Evolutionary conservation across 2,113 vertebrate genomes (phyloP).

Genomic region (Canis aureus): DNA sequence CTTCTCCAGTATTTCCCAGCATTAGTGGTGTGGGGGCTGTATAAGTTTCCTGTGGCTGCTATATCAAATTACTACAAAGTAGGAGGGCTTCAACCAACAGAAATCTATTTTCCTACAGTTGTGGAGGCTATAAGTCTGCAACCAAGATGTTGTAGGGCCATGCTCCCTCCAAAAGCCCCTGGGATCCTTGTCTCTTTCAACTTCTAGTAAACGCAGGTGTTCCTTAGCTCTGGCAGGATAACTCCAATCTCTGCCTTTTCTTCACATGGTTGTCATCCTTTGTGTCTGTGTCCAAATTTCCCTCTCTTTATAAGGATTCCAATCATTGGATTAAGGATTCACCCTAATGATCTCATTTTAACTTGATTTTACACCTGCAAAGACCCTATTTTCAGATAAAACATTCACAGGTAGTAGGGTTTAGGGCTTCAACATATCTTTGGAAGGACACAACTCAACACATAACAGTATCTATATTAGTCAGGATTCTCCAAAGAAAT

Average conservation of each 20-base stretch:
- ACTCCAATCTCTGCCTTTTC: neutral
- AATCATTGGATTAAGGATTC: neutral
- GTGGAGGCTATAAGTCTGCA: neutral
- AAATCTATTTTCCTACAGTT: neutral
- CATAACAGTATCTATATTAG: neutral
- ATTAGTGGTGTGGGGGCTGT: neutral
- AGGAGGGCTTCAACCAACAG: neutral
- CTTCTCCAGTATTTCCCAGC: neutral
- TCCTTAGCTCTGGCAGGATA: neutral
- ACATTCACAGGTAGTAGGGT: neutral
- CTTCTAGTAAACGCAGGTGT: neutral
- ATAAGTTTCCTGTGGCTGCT: neutral
- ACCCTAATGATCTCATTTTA: neutral
- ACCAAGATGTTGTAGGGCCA: too few relatives aligned
- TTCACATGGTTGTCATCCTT: neutral
- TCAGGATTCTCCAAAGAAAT: neutral
- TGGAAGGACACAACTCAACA: neutral
- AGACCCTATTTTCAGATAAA: neutral
- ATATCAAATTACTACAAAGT: neutral
- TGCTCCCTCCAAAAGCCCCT: neutral
- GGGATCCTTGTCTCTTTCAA: neutral
- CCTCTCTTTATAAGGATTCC: neutral
- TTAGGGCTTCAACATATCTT: neutral
- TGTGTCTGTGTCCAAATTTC: neutral
- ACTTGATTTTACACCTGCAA: neutral